phyloP scores from a whole-genome alignment of 2,797 vertebrate genomes.

The Pangasius krempfi region DNA sequence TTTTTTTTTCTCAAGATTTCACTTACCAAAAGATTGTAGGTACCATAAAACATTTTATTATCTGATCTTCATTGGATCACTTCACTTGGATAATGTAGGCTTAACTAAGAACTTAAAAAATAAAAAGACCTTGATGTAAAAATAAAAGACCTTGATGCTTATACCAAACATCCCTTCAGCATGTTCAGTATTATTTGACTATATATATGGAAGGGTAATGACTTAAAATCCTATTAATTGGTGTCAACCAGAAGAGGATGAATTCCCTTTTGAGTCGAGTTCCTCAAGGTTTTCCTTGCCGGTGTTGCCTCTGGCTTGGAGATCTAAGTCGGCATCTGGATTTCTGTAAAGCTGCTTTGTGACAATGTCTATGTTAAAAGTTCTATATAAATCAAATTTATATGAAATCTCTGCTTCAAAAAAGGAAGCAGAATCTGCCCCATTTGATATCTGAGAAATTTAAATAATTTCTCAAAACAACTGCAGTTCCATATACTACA shows the following conservation, averaged over 20 bases:
- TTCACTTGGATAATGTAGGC: neutral
- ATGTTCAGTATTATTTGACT: neutral
- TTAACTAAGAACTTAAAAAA: neutral
- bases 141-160: neutral
- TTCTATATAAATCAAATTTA: neutral
- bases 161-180: neutral
- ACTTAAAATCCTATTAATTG: too few species aligned
- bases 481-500: neutral
- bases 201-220: neutral
- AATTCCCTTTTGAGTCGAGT: neutral
- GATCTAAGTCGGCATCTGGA: neutral
- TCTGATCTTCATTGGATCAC: neutral
- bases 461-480: neutral
- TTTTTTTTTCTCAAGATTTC: neutral
- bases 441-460: neutral
- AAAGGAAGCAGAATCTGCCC: too few species aligned
- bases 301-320: neutral
- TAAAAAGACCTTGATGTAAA: neutral
- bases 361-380: neutral
- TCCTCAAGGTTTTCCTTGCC: neutral
- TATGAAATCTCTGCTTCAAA: too few species aligned
- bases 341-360: neutral
- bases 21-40: neutral
- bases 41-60: neutral
- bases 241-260: neutral